Evolutionary conservation across 2,888 invertebrate species (phyloP), one percentile per base, ranked within the genome.

Genomic region (Acleris sparsana): DNA sequence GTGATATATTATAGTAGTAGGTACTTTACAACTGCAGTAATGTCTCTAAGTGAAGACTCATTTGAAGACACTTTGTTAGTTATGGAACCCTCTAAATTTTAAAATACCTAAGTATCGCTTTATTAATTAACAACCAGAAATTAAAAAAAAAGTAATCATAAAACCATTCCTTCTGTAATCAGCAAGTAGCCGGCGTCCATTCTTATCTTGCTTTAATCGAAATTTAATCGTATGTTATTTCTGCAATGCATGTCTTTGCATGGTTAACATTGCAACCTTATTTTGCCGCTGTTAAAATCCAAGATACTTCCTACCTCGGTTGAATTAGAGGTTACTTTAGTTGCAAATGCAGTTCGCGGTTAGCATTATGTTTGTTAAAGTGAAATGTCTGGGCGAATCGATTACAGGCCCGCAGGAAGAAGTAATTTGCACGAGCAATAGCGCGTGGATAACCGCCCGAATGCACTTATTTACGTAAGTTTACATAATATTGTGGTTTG

Each of bases 391-490:
- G 60, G 29, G 60, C 55, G 63, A 62, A 69, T 57, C 61, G 61
- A 65, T 65, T 49, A 68, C 13, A 44, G 18, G 13, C 51, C 69
- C 63, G 63, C 67, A 33, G 57, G 49, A 70, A 58, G 33, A 25
- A 49, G 65, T 49, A 51, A 74, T 72, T 75, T 72, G 66, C 57
- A 70, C 71, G 68, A 63, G 73, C 73, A 80, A 74, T 76, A 72
- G 71, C 69, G 75, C 75, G 72, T 77, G 72, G 73, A 79, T 69
- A 75, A 73, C 63, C 65, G 64, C 59, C 68, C 64, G 63, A 55
- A 67, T 63, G 62, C 56, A 39, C 39, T 39, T 44, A 53, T 77
- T 74, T 73, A 73, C 70, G 71, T 74, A 71, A 60, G 53, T 69
- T 69, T 65, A 65, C 69, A 67, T 65, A 70, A 69, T 17, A 62